Evolutionary conservation across 2,888 invertebrate genomes (phyloP).

Genomic region (Napeogenes inachia): DNA sequence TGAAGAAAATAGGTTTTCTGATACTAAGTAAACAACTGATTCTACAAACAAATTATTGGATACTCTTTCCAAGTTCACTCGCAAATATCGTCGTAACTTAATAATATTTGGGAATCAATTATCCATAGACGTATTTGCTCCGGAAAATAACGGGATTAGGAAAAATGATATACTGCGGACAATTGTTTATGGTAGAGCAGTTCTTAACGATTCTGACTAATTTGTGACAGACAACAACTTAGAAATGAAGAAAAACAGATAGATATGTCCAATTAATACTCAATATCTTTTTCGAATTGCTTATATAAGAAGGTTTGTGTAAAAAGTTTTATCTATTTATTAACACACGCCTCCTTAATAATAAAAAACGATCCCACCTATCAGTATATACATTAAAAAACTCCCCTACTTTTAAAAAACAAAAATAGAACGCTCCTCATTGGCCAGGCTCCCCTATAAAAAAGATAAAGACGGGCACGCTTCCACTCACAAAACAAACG

Average conservation of each 20-base stretch:
- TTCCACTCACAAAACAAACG: conserved; percentile 65
- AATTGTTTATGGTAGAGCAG: conserved; percentile 27
- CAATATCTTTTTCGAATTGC: too few relatives aligned
- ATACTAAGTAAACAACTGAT: conserved; percentile 13
- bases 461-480: conserved; percentile 69
- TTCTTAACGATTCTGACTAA: conserved; percentile 10
- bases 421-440: conserved; percentile 50
- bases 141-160: conserved; percentile 58
- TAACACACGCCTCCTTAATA: conserved; percentile 46
- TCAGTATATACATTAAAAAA: conserved; percentile 51
- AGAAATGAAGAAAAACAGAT: too few relatives aligned
- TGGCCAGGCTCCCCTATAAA: conserved; percentile 66
- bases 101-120: conserved; percentile 73
- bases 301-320: too few relatives aligned
- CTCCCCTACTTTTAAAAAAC: conserved; percentile 62
- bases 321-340: conserved; percentile 3
- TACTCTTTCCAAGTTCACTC: conserved; percentile 20
- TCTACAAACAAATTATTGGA: conserved; percentile 17
- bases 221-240: background rate
- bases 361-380: conserved; percentile 44
- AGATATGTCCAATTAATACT: too few relatives aligned
- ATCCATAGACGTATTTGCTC: conserved; percentile 59
- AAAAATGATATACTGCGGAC: conserved; percentile 42
- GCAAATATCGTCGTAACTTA: conserved; percentile 50
- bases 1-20: background rate